Evolutionary conservation across 1,140 invertebrate species (phyloP).

Genomic region (Drosophila sproati): DNA sequence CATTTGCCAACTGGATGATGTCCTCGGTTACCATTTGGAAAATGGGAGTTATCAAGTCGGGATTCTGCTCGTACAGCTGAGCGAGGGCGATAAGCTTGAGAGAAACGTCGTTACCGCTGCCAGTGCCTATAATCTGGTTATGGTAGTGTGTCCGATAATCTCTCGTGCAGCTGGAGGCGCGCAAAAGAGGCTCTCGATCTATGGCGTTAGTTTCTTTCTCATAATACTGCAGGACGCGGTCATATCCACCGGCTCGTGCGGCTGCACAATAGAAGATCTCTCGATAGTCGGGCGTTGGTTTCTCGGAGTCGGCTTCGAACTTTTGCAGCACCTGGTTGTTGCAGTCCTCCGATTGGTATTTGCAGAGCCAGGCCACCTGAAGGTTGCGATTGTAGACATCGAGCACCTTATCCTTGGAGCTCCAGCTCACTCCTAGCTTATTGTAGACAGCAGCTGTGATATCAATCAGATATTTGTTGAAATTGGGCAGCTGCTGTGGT

Average conservation of each 20-base stretch:
- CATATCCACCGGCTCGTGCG: conserved; percentile 77
- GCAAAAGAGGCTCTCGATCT: conserved; percentile 50
- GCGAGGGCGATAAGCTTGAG: conserved; percentile 69
- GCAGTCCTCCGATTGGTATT: conserved; percentile 84
- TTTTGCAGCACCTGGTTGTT: conserved; percentile 49
- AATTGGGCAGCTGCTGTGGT: conserved; percentile 52
- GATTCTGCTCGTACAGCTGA: conserved; percentile 82
- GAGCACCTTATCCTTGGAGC: conserved; percentile 43
- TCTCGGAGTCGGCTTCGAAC: conserved; percentile 17
- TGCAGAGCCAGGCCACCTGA: conserved; percentile 85
- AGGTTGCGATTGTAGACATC: conserved; percentile 79
- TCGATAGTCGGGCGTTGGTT: conserved; percentile 85
- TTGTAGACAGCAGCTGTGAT: conserved; percentile 41
- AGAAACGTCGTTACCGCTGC: background rate
- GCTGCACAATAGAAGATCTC: conserved; percentile 87
- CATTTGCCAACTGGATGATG: conserved; percentile 37
- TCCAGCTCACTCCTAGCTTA: conserved; percentile 52
- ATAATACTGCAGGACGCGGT: conserved; percentile 17
- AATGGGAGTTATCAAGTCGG: conserved; percentile 76
- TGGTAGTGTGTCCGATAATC: conserved; percentile 42
- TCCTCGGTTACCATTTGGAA: conserved; percentile 56
- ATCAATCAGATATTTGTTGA: conserved; percentile 50
- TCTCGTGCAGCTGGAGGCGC: conserved; percentile 58
- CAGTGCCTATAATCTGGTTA: conserved; percentile 36
- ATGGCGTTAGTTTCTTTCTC: conserved; percentile 34